Conservation (phyloP, 1,140 invertebrate species). For the Drosophila nikananu region DNA sequence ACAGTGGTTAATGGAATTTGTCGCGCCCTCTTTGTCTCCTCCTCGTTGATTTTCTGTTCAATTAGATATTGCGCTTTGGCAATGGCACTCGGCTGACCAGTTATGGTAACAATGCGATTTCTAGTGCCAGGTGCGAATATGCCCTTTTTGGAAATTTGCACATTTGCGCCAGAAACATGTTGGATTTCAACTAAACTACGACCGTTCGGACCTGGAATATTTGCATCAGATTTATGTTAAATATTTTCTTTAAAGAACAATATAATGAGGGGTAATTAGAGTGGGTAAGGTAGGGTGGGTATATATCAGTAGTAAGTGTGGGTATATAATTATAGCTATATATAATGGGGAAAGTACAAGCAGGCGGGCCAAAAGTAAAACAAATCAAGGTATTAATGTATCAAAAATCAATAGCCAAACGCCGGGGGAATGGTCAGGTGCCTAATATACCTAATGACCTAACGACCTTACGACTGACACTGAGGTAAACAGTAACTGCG, state of each 20-base stretch:
- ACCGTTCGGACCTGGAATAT: slow-evolving; percentile 92
- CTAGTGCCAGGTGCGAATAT: slow-evolving; percentile 98
- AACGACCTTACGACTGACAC: slow-evolving; percentile 62
- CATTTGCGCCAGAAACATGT: slow-evolving; percentile 97
- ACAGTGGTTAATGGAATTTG: slow-evolving; percentile 93
- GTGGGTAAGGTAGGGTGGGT: slow-evolving; percentile 12
- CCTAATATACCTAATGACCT: slow-evolving; percentile 50
- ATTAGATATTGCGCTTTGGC: slow-evolving; percentile 96
- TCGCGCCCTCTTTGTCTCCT: slow-evolving; percentile 96
- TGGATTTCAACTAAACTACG: slow-evolving; percentile 98
- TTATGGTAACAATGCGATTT: slow-evolving; percentile 98
- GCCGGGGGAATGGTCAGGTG: slow-evolving; percentile 13
- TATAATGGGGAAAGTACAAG: slow-evolving; percentile 4
- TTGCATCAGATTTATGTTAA: slow-evolving; percentile 80
- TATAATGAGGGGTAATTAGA: slow-evolving; percentile 30
- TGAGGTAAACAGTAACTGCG: slow-evolving; percentile 58
- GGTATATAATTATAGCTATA: slow-evolving; percentile 22
- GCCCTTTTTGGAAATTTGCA: slow-evolving; percentile 99
- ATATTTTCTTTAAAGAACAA: slow-evolving; percentile 39
- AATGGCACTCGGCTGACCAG: slow-evolving; percentile 94
- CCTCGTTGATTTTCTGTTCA: slow-evolving; percentile 97
- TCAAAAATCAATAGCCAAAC: slow-evolving; percentile 35
- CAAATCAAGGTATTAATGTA: slow-evolving; percentile 26
- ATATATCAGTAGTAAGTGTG: slow-evolving; percentile 3
- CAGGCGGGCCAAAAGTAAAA: slow-evolving; percentile 5